Conservation (phyloP, 2,888 invertebrate genomes). For the Amphimallon solstitiale region DNA sequence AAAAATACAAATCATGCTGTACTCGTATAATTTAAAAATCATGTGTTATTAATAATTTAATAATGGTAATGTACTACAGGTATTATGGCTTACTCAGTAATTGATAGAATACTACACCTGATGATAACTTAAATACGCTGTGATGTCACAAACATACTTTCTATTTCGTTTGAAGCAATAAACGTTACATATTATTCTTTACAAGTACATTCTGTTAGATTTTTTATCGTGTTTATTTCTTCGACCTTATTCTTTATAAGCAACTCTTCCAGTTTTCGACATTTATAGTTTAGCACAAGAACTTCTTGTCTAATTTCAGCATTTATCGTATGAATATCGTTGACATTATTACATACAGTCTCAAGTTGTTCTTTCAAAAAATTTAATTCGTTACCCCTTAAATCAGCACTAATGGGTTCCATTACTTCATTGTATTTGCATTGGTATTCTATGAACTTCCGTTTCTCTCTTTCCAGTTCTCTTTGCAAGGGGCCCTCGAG, state of each 20-base stretch:
- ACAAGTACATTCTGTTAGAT: neutral
- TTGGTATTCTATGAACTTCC: constrained; percentile 1
- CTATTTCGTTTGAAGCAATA: too few species aligned
- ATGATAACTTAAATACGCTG: too few species aligned
- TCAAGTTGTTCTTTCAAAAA: constrained; percentile 19
- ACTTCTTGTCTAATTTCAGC: constrained; percentile 23
- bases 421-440: constrained; percentile 7
- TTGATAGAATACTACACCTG: too few species aligned
- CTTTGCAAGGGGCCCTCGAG: constrained; percentile 10
- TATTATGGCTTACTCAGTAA: too few species aligned
- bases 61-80: too few species aligned
- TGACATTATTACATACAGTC: constrained; percentile 4
- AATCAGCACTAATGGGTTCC: neutral
- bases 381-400: neutral
- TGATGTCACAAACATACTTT: too few species aligned
- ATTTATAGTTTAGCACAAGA: constrained; percentile 11
- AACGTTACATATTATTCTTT: neutral
- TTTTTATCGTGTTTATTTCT: constrained; percentile 8
- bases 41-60: too few species aligned
- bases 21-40: too few species aligned
- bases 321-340: constrained; percentile 18
- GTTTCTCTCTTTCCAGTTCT: constrained; percentile 14
- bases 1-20: too few species aligned
- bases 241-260: constrained; percentile 23
- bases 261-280: constrained; percentile 7